Evolutionary conservation across 2,888 invertebrate genomes (phyloP), one percentile per base, ranked within the genome.

Genomic region (Xestia ashworthii): DNA sequence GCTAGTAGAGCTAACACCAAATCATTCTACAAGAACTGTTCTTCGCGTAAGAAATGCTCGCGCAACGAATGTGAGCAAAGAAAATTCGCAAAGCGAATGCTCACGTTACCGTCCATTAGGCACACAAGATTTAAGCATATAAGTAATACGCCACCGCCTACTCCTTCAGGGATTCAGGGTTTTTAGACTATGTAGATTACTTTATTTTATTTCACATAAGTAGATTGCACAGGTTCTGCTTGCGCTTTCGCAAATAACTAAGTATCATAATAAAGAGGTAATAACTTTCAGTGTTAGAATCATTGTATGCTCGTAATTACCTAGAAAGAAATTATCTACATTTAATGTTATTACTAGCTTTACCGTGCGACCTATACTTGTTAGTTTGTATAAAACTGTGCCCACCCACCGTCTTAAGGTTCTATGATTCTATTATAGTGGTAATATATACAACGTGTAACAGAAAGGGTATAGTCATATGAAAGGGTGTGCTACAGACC

Each of bases 271-370:
- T 66, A 69, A 69, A 65, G 44, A 66, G 32, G 71, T 62, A 66
- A 71, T 82, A 80, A 82, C 71, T 82, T 82, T 80, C 81, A 75
- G 55, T 50, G 66, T 72, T 62, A 44, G 62, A 67, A 80, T 72
- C 44, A 32, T 46, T 41, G 48, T 68, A 60, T 66, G n/a, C n/a
- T 19, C n/a, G 53, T 46, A 65, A 69, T 65, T 25, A 58, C 58
- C 14, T 60, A 75, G 11, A 60, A 60, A 48, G 38, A 55, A 22
- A 55, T 46, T 55, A 70, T 0, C 65, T 48, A 41, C 38, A 67
- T 53, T 62, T 41, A 22, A 25, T 60, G 25, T 81, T 53, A 38
- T 55, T 70, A 48, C 6, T 41, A n/a, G 16, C 5, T 60, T 65
- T 67, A 32, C 8, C 5, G 12, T 38, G 8, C 22, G 60, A 67